Conservation (phyloP, 2,888 invertebrate genomes). For the Ceraclea dissimilis region DNA sequence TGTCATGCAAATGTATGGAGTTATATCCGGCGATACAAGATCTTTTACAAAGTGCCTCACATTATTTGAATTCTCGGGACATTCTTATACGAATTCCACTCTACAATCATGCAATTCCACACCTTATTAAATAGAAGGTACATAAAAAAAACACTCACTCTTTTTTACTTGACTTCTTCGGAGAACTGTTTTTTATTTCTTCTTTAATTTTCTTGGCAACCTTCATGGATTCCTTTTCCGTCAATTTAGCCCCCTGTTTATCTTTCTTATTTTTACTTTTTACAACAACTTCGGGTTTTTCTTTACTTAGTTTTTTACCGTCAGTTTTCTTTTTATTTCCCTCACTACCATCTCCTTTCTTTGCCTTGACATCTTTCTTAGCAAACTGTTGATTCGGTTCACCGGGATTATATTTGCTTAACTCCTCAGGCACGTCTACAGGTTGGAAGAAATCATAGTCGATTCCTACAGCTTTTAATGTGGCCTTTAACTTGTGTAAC, state of each 20-base stretch:
- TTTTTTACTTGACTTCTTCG: neutral
- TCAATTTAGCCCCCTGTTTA: too few relatives aligned
- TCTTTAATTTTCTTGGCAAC: too few relatives aligned
- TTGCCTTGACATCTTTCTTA: neutral
- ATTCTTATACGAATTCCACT: too few relatives aligned
- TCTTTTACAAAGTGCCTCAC: too few relatives aligned
- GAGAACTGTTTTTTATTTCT: too few relatives aligned
- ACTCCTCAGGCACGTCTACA: constrained; percentile 39
- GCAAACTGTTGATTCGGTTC: neutral
- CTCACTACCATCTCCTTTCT: neutral
- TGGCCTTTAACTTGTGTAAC: constrained; percentile 41
- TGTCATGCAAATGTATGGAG: too few relatives aligned
- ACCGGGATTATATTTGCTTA: constrained; percentile 18
- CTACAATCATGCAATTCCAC: too few relatives aligned
- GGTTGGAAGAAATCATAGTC: constrained; percentile 47
- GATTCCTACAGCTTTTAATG: constrained; percentile 43
- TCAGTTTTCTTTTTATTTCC: constrained; percentile 6
- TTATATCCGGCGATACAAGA: too few relatives aligned
- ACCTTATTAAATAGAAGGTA: neutral
- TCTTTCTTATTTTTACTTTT: neutral
- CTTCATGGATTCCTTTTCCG: too few relatives aligned
- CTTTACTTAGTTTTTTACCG: constrained; percentile 10
- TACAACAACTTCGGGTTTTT: neutral
- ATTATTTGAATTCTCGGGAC: too few relatives aligned
- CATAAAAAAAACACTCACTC: constrained; percentile 1